Percentiles rank a stretch among this genome's conserved stretches.
Evolutionary conservation across 2,797 vertebrate genomes (phyloP).

Genomic region (Tachyglossus aculeatus): DNA sequence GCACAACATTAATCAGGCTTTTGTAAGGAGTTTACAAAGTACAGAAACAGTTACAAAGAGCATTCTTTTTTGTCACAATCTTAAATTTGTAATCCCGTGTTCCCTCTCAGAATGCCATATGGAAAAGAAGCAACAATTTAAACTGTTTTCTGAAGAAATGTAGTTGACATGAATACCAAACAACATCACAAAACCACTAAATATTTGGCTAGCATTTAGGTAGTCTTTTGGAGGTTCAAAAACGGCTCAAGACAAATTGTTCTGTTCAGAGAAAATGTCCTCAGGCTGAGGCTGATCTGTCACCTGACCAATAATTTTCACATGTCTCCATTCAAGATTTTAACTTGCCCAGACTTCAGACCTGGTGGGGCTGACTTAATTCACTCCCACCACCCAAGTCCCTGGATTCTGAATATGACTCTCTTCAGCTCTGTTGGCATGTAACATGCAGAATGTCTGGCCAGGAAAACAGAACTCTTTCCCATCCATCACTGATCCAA

Average conservation of each 20-base stretch:
- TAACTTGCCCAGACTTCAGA: conserved; percentile 46
- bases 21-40: conserved; percentile 40
- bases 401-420: conserved; percentile 47
- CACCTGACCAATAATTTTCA: conserved; percentile 64
- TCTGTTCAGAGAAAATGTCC: conserved; percentile 61
- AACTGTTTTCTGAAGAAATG: conserved; percentile 69
- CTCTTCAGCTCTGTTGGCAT: conserved; percentile 62
- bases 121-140: conserved; percentile 66
- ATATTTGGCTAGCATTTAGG: conserved; percentile 73
- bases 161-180: conserved; percentile 73
- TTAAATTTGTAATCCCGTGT: conserved; percentile 55
- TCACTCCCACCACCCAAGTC: conserved; percentile 38
- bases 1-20: conserved; percentile 61
- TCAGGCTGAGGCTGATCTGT: conserved; percentile 53
- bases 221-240: conserved; percentile 71
- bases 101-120: conserved; percentile 56
- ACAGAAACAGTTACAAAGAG: conserved; percentile 48
- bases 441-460: conserved; percentile 55
- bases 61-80: conserved; percentile 62
- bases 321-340: conserved; percentile 24
- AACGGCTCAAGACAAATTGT: conserved; percentile 74
- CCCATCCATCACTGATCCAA: conserved; percentile 69
- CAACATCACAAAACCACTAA: conserved; percentile 74
- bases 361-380: conserved; percentile 55
- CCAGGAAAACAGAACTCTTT: conserved; percentile 67